Evolutionary conservation across 2,797 vertebrate species (phyloP).

Genomic region (Ceyx erithaca): DNA sequence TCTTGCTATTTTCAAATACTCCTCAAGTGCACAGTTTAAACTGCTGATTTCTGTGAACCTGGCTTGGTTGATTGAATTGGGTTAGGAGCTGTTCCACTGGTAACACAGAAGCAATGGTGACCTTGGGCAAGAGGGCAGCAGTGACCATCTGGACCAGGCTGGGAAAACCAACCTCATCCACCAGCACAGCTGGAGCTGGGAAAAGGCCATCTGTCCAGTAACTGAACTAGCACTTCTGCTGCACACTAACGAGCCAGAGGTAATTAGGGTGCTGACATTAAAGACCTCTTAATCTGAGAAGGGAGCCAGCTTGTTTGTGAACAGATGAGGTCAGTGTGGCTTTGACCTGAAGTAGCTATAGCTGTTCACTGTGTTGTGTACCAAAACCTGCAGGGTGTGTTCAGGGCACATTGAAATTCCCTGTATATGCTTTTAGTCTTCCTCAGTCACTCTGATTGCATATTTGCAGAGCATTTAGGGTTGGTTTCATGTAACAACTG

Average conservation of each 20-base stretch:
- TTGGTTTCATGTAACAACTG: background rate
- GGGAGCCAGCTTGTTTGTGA: background rate
- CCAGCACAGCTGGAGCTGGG: background rate
- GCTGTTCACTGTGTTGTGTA: accelerated
- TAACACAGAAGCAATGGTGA: accelerated
- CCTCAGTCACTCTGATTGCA: background rate
- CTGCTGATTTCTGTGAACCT: background rate
- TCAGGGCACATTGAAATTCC: background rate
- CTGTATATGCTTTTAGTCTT: background rate
- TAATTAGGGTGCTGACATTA: background rate
- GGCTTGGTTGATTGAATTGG: background rate
- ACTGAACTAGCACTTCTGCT: background rate
- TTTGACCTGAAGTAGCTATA: background rate
- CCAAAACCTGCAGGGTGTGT: background rate
- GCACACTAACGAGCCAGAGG: background rate
- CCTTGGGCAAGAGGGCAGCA: background rate
- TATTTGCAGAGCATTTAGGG: background rate
- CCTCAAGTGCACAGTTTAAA: background rate
- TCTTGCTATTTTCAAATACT: background rate
- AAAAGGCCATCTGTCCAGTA: background rate
- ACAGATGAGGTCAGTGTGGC: background rate
- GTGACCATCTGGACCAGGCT: background rate
- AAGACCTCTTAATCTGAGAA: background rate
- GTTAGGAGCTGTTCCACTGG: background rate
- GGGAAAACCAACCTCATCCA: background rate